These are phyloP conservation scores for Heloderma charlesbogerti DNA, from an alignment of 2,113 vertebrate genomes.

Conservation along the genomic window DNA sequence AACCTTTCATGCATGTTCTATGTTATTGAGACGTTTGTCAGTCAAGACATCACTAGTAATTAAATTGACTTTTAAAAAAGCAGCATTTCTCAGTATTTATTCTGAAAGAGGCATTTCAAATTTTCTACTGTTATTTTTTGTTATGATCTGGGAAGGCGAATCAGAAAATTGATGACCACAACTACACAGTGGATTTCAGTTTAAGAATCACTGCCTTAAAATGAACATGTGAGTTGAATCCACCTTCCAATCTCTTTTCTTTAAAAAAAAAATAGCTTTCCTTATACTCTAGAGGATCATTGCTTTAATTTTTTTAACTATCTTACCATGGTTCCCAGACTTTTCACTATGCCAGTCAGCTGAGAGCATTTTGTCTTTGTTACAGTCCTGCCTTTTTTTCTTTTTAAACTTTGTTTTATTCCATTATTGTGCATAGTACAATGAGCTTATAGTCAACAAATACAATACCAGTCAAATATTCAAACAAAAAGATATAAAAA, in stretches of 20 bases:
- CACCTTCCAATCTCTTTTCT: background rate
- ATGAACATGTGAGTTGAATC: background rate
- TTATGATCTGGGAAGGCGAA: background rate
- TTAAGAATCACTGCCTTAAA: background rate
- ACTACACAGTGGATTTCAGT: background rate
- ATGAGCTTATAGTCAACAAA: no score
- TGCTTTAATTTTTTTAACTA: background rate
- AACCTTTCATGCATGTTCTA: background rate
- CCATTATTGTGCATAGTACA: no score
- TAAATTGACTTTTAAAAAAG: background rate
- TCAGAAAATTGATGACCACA: background rate
- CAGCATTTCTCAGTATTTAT: background rate
- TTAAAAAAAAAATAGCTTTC: background rate
- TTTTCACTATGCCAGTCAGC: background rate
- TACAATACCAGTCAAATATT: no score
- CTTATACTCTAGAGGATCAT: no score
- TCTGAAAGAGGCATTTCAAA: background rate
- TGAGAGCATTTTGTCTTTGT: background rate
- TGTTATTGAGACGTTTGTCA: background rate
- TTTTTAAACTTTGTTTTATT: no score
- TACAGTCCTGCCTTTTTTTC: no score
- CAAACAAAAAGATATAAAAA: no score
- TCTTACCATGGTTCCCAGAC: background rate
- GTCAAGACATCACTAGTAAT: background rate
- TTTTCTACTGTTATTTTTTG: background rate